Evolutionary conservation across 2,797 vertebrate genomes (phyloP).

Genomic region (Phylloscopus collybita): DNA sequence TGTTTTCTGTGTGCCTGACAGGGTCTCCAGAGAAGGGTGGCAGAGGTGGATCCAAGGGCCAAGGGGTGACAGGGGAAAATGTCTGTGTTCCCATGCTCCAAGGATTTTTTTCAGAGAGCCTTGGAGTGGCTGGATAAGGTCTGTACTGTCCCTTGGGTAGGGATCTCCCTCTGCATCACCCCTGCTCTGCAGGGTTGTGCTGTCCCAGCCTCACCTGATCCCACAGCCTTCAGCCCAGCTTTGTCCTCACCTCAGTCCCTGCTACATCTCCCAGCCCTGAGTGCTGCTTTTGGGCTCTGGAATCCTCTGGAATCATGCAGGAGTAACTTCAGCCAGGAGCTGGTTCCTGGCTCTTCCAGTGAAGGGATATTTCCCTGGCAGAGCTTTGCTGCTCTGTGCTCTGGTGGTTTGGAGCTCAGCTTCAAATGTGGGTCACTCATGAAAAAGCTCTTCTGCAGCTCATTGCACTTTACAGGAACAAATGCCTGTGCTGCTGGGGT

Average conservation of each 20-base stretch:
- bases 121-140: neutral
- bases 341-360: neutral
- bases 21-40: neutral
- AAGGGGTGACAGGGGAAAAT: neutral
- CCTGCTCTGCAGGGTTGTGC: accelerated
- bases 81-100: neutral
- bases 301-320: neutral
- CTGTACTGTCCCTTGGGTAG: neutral
- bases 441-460: neutral
- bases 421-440: neutral
- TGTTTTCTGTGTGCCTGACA: neutral
- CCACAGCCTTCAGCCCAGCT: neutral
- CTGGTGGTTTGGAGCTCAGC: neutral
- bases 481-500: neutral
- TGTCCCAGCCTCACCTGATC: neutral
- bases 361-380: neutral
- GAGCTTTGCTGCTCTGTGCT: neutral
- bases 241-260: neutral
- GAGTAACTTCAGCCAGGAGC: neutral
- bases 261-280: neutral
- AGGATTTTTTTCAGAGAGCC: neutral
- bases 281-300: neutral
- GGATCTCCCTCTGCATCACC: no score
- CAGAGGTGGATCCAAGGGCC: no score
- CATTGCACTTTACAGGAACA: neutral